Evolutionary conservation across 1,140 invertebrate species (phyloP), one percentile per base, ranked within the genome.

Genomic region (Rhopalosiphum padi): DNA sequence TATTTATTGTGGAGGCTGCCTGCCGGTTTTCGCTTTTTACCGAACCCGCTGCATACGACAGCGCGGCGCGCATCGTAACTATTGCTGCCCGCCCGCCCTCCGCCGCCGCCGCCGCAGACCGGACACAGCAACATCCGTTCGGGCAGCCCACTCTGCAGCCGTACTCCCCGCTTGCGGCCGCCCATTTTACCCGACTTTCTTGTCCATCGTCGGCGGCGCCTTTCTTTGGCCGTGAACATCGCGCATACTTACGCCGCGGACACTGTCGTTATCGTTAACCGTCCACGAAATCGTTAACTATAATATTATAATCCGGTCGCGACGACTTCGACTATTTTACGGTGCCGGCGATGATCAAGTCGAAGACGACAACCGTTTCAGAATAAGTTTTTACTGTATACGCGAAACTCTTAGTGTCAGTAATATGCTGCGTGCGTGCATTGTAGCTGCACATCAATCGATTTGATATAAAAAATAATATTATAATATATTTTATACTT

Each of bases 151-250:
- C 60, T 77, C 60, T 77, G 60, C n/a, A n/a, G 60, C 30, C 5
- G 30, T 46, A n/a, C 11, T n/a, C 55, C 53, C 90, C 21, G 25
- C 37, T 41, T 25, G 30, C 46, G 30, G n/a, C 46, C 77, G 77
- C n/a, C 68, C 43, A 23, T 83, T 85, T 83, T 37, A 37, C 46
- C 46, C 77, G 91, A 92, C 90, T 92, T 92, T 92, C 91, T 92
- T 92, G 22, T 25, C 90, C 87, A n/a, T 53, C n/a, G 43, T 11
- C 43, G 22, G 37, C 37, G 37, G 51, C 55, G 35, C 91, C 91
- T 92, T 92, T 92, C 91, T 92, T 92, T 22, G 91, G n/a, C 91
- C 43, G 41, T 83, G 90, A 91, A 91, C 90, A n/a, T n/a, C n/a
- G 15, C 60, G 60, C 60, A 46, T 48, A 91, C 90, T 82, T n/a